These are phyloP conservation scores for Drosophila kuntzei DNA, from an alignment of 2,888 invertebrate genomes.

Conservation along the genomic window DNA sequence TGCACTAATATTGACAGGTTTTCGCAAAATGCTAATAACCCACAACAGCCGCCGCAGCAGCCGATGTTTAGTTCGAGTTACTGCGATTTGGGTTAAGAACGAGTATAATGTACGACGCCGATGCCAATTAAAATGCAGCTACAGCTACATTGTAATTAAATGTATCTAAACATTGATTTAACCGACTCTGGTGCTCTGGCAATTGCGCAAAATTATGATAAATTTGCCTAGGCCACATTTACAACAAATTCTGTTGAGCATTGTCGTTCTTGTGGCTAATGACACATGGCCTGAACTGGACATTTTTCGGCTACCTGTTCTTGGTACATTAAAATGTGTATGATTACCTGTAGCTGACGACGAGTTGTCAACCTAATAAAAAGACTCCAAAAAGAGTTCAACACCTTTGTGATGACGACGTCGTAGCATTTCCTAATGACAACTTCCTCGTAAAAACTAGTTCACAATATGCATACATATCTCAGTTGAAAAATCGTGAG, in stretches of 20 bases:
- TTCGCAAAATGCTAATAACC: slow-evolving; percentile 75
- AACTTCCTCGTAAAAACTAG: slow-evolving; percentile 77
- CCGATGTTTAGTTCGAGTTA: slow-evolving; percentile 43
- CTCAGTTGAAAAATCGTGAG: slow-evolving; percentile 76
- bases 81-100: slow-evolving; percentile 84
- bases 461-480: slow-evolving; percentile 54
- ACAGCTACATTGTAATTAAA: slow-evolving; percentile 74
- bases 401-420: slow-evolving; percentile 57
- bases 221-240: slow-evolving; percentile 51
- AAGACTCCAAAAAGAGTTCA: slow-evolving; percentile 65
- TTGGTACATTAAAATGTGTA: slow-evolving; percentile 45
- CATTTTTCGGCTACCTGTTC: slow-evolving; percentile 64
- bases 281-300: slow-evolving; percentile 46
- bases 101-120: slow-evolving; percentile 71
- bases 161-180: slow-evolving; percentile 78
- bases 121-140: slow-evolving; percentile 73
- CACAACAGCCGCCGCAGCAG: slow-evolving; percentile 44
- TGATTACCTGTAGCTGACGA: slow-evolving; percentile 45
- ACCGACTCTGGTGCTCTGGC: slow-evolving; percentile 20
- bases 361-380: slow-evolving; percentile 59
- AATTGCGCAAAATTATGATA: slow-evolving; percentile 51
- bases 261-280: slow-evolving; percentile 41
- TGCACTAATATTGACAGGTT: slow-evolving; percentile 83
- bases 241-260: slow-evolving; percentile 5
- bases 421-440: slow-evolving; percentile 61